Base-by-base conservation (phyloP, 23 tunicate genomes). In the Ciona savignyi region DNA sequence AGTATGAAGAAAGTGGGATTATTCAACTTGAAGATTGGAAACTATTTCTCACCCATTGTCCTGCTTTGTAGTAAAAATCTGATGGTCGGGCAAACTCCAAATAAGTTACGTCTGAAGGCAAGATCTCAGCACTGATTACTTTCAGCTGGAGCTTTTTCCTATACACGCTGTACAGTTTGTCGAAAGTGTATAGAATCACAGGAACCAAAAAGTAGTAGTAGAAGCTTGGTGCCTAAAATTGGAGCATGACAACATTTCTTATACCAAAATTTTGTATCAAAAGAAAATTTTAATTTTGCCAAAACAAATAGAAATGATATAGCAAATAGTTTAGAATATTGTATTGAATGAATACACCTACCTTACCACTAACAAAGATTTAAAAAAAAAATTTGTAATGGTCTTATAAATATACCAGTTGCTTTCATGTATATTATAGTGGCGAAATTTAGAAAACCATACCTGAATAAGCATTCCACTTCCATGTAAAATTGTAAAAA, bases 21-120 rank as follows among this genome's bases (percentile, higher is more conserved):
- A n/a, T n/a, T n/a, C n/a, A n/a, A n/a, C n/a, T n/a, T n/a, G n/a
- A n/a, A n/a, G n/a, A n/a, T n/a, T n/a, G n/a, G n/a, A n/a, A n/a
- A n/a, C n/a, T n/a, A n/a, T n/a, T n/a, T n/a, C n/a, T 63, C 67
- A 89, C 96, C 96, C 96, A 89, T 78, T 89, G 96, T 25, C 96
- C 96, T 0, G 96, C 88, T 73, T 83, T 89, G 80, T 83, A 89
- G 32, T 73, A 34, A 63, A 89, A 89, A 24, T 80, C 70, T 21
- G 42, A 73, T 3, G 96, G 96, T 22, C 81, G 31, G 26, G 73
- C 72, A 51, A 89, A 77, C 33, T 77, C 79, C 25, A 89, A 62
- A 51, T 83, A 35, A 2, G 83, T 73, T 0, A 89, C 96, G 22
- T 89, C 49, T 0, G 96, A 89, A 0, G 96, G 96, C 56, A 89